phyloP scores from a whole-genome alignment of 2,888 invertebrate species.

The Desoria tigrina region DNA sequence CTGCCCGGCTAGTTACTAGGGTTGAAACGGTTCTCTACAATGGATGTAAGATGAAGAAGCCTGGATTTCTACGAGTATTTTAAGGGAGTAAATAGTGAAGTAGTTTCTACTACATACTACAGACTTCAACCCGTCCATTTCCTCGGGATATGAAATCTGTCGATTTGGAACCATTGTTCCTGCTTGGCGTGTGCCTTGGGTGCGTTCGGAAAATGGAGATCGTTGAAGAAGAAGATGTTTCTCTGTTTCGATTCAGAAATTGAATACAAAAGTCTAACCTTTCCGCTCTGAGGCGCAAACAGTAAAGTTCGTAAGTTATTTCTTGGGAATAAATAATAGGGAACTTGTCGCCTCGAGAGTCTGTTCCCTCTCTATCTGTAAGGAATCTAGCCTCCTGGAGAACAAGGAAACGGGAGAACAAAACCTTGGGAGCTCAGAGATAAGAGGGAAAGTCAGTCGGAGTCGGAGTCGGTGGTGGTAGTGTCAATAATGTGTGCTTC shows the following conservation, averaged over 20 bases:
- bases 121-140: no score
- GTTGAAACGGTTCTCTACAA: no score
- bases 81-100: no score
- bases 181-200: no score
- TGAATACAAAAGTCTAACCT: background rate
- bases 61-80: no score
- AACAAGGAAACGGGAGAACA: background rate
- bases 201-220: background rate
- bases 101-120: no score
- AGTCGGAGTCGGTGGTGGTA: background rate
- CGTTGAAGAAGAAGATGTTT: background rate
- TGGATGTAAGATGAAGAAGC: no score
- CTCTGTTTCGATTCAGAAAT: background rate
- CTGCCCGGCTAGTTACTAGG: no score
- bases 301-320: background rate
- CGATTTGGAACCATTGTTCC: no score
- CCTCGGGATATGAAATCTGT: no score
- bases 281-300: background rate
- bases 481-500: conserved; percentile 38
- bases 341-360: background rate
- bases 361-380: background rate
- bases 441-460: background rate
- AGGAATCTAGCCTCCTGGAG: background rate
- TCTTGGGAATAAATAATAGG: background rate
- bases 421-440: background rate